These are phyloP conservation scores for Enteromius viviparus DNA, from an alignment of 2,797 vertebrate genomes.

Conservation along the genomic window DNA sequence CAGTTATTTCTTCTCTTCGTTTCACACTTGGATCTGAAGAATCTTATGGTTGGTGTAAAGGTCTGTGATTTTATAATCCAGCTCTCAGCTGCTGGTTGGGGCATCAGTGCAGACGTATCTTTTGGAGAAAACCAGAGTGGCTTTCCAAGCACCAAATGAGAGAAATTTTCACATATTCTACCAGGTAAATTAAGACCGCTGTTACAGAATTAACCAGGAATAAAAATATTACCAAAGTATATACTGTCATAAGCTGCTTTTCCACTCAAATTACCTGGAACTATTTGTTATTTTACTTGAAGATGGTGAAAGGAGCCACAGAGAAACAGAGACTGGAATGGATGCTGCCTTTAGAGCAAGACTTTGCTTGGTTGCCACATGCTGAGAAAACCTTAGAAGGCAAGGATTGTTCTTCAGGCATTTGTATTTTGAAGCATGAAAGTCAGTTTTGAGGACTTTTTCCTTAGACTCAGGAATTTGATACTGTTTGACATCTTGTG, in stretches of 20 bases:
- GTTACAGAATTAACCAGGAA: neutral
- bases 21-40: neutral
- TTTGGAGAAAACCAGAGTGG: conserved; percentile 93
- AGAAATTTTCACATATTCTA: conserved; percentile 99
- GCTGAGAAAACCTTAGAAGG: conserved; percentile 85
- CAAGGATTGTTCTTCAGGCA: conserved; percentile 46
- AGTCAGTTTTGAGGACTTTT: neutral
- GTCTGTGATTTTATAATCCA: conserved; percentile 64
- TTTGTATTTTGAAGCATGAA: neutral
- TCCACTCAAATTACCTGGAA: too few species aligned
- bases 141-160: conserved; percentile 85
- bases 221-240: too few species aligned
- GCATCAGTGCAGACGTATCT: conserved; percentile 94
- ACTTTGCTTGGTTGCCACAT: conserved; percentile 90
- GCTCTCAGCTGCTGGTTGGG: conserved; percentile 88
- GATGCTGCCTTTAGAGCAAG: conserved; percentile 78
- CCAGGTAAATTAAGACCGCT: conserved; percentile 78
- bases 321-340: conserved; percentile 86
- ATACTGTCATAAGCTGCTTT: too few species aligned
- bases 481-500: neutral
- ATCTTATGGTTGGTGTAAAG: neutral
- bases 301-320: conserved; percentile 92
- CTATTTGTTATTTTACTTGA: conserved; percentile 37
- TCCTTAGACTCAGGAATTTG: neutral
- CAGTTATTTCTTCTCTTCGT: conserved; percentile 11